Base-by-base conservation (phyloP, 2,888 invertebrate genomes). In the Sinodicranocentrus sp. region DNA sequence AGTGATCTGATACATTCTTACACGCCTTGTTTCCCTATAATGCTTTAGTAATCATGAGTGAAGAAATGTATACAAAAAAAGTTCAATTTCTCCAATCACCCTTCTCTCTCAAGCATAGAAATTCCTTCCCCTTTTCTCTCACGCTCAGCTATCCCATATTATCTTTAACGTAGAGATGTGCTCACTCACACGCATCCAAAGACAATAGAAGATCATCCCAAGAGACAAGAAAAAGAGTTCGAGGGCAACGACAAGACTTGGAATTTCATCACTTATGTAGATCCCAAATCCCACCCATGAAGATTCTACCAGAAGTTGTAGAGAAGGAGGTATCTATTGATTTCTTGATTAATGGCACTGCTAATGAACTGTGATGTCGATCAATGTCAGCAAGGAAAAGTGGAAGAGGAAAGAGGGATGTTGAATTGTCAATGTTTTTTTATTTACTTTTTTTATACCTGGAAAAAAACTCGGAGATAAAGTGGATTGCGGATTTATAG, bases 321-420 rank as follows among this genome's bases (percentile, higher is more conserved):
- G 33, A 33, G 33, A 10, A 33, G 33, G 33, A 33, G 3, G 33
- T 33, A 33, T n/a, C n/a, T n/a, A n/a, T 63, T 72, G 79, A 80
- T 72, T 72, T 80, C 72, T 67, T 80, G 79, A 80, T 80, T 80
- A 80, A 80, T 80, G 79, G 54, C 79, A 72, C 63, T 23, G 61
- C 54, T 80, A 80, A 80, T 80, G 71, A 80, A 71, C 63, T 65
- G 52, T 63, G 52, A 63, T 72, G 79, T 80, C 79, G 65, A 65
- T 80, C 79, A 80, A 71, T 72, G 79, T 80, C 78, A 79, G 59
- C 21, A n/a, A n/a, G 33, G 10, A 68, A 25, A 23, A 67, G 67
- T 3, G 61, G 25, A 59, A 23, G 23, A 19, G n/a, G 28, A 28
- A 28, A 63, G 63, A 15, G 33, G 33, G 2, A 44, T 44, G n/a